Evolutionary conservation across 2,888 invertebrate species (phyloP), one percentile per base, ranked within the genome.

Genomic region (Lycaena phlaeas): DNA sequence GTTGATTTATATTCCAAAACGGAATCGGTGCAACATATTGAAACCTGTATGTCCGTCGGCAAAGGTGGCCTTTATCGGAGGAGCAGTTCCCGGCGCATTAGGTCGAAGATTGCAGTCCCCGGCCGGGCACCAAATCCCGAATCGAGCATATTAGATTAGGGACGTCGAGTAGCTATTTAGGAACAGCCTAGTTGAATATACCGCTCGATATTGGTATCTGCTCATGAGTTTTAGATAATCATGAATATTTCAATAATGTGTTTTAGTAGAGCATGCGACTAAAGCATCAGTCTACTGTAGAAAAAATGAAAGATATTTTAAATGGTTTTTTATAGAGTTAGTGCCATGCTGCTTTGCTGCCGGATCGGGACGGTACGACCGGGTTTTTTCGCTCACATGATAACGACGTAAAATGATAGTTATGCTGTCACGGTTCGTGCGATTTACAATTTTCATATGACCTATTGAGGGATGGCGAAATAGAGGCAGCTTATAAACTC

Each of bases 111-210:
- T 65, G 68, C 66, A 66, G 59, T 55, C 55, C 50, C 57, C 49
- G 52, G 50, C 54, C 57, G 45, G 48, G 48, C 48, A 49, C 52
- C 52, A 51, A 53, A 52, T 50, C 50, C 48, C 45, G 62, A 62
- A 68, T 63, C 61, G 56, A 59, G 67, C 63, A 68, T 70, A 72
- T 76, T 74, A 71, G 71, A 75, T 74, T 70, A 74, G 63, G 68
- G 61, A 69, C 62, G 66, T 70, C 63, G 61, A 56, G 59, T 56
- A 53, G 52, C 66, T 74, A 68, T 71, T 71, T 68, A 71, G 60
- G 43, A 54, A 60, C 52, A 52, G 63, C 60, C 63, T 58, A 64
- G 64, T 70, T 61, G 59, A 61, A 57, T 59, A 58, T 50, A 51
- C 57, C 36, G 34, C 43, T 31, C 31, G 22, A 39, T 44, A 44